A percentile compares a stretch with the other conserved stretches of the same genome.
These are phyloP conservation scores for Pampus argenteus DNA, from an alignment of 2,797 vertebrate species.

Conservation along the genomic window DNA sequence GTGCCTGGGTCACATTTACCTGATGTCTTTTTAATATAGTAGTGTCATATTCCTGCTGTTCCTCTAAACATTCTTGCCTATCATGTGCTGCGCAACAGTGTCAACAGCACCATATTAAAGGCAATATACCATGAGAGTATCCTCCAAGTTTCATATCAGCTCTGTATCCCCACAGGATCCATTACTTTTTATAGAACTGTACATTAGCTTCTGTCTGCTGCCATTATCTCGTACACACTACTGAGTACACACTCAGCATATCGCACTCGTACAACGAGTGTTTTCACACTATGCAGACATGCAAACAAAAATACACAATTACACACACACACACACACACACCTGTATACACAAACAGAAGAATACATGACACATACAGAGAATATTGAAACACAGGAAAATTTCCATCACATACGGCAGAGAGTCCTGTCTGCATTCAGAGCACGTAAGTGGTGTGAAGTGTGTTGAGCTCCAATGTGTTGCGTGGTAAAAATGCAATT, in stretches of 20 bases:
- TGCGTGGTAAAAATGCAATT: constrained; percentile 67
- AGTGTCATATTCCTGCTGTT: constrained; percentile 67
- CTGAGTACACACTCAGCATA: constrained; percentile 52
- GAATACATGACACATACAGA: neutral
- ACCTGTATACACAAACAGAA: constrained; percentile 2
- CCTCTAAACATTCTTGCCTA: constrained; percentile 60
- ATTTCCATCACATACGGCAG: neutral
- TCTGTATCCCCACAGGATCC: constrained; percentile 70
- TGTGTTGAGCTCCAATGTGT: constrained; percentile 44
- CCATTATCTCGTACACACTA: constrained; percentile 62
- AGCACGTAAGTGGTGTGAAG: constrained; percentile 36
- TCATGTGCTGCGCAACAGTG: constrained; percentile 58
- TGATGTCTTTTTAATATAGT: constrained; percentile 75
- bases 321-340: neutral
- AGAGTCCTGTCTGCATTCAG: constrained; percentile 28
- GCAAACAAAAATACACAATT: constrained; percentile 25
- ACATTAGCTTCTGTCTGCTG: constrained; percentile 72
- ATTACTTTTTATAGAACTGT: constrained; percentile 76
- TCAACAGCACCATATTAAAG: constrained; percentile 77
- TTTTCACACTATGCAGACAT: constrained; percentile 27
- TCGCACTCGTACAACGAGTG: constrained; percentile 34
- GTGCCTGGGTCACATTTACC: constrained; percentile 49
- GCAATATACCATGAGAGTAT: constrained; percentile 73
- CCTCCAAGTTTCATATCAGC: constrained; percentile 68
- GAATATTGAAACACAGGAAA: constrained; percentile 4